Evolutionary conservation across 37 sponge, comb jelly and placozoan genomes (phyloP).

Genomic region (Halichondria panicea): DNA sequence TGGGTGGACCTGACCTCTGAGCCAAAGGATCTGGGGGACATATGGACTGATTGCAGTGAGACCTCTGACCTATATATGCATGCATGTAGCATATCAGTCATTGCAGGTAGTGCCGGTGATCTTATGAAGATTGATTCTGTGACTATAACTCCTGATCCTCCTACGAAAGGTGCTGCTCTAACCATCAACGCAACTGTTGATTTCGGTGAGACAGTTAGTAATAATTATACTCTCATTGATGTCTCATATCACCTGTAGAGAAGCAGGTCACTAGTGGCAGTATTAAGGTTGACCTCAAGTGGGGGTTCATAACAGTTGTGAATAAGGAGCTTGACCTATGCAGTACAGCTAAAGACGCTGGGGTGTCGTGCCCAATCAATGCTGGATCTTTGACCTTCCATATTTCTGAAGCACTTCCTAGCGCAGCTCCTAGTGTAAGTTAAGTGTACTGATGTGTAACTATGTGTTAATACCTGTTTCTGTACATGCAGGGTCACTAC

Average conservation of each 20-base stretch:
- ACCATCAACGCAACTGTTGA: constrained; percentile 9
- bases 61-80: no score
- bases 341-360: not conserved
- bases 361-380: constrained; percentile 29
- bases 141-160: constrained; percentile 64
- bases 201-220: constrained; percentile 15
- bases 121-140: constrained; percentile 27
- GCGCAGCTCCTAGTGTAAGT: no score
- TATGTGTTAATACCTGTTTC: no score
- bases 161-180: constrained; percentile 32
- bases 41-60: no score
- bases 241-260: not conserved
- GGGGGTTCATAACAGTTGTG: constrained; percentile 4
- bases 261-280: constrained; percentile 9
- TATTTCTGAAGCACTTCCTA: no score
- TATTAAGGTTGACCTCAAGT: constrained; percentile 11
- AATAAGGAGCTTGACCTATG: constrained; percentile 46
- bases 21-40: no score
- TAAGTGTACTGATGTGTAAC: no score
- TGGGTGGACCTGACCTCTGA: no score
- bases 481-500: no score
- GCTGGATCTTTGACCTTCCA: constrained; percentile 6
- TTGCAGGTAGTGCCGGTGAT: constrained; percentile 41
- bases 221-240: no score
- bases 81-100: no score